phyloP scores from a whole-genome alignment of 2,888 invertebrate species.

The Meiosimyza platycephala region DNA sequence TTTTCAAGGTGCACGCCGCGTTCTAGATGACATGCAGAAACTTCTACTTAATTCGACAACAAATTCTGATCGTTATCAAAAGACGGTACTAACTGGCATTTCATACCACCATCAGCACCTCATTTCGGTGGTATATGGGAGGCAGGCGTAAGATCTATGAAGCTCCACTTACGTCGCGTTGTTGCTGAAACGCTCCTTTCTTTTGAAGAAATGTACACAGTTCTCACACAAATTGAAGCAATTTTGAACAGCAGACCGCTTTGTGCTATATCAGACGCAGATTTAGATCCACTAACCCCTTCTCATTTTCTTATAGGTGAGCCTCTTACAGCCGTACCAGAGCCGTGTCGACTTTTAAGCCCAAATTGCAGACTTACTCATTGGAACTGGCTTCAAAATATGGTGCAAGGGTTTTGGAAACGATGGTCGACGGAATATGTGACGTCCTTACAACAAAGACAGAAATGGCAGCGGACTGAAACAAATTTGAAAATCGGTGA shows the following conservation, averaged over 20 bases:
- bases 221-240: slow-evolving; percentile 42
- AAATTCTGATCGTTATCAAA: slow-evolving; percentile 18
- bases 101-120: slow-evolving; percentile 40
- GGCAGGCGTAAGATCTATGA: slow-evolving; percentile 29
- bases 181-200: slow-evolving; percentile 33
- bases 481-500: slow-evolving; percentile 13
- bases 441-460: slow-evolving; percentile 31
- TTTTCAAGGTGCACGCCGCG: slow-evolving; percentile 23
- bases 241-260: slow-evolving; percentile 38
- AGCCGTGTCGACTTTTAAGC: background rate
- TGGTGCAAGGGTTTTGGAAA: slow-evolving; percentile 42
- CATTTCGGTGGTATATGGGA: slow-evolving; percentile 38
- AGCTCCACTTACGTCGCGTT: slow-evolving; percentile 35
- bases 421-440: slow-evolving; percentile 36
- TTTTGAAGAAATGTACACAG: slow-evolving; percentile 39
- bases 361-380: background rate
- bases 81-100: slow-evolving; percentile 32
- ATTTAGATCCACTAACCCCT: slow-evolving; percentile 29
- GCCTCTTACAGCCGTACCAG: slow-evolving; percentile 33
- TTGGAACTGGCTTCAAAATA: slow-evolving; percentile 29
- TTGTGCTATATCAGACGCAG: slow-evolving; percentile 34
- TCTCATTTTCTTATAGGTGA: slow-evolving; percentile 41
- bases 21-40: slow-evolving; percentile 32
- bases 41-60: slow-evolving; percentile 29
- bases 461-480: slow-evolving; percentile 18